phyloP scores from a whole-genome alignment of 2,797 vertebrate species.

The Rousettus madagascariensis region DNA sequence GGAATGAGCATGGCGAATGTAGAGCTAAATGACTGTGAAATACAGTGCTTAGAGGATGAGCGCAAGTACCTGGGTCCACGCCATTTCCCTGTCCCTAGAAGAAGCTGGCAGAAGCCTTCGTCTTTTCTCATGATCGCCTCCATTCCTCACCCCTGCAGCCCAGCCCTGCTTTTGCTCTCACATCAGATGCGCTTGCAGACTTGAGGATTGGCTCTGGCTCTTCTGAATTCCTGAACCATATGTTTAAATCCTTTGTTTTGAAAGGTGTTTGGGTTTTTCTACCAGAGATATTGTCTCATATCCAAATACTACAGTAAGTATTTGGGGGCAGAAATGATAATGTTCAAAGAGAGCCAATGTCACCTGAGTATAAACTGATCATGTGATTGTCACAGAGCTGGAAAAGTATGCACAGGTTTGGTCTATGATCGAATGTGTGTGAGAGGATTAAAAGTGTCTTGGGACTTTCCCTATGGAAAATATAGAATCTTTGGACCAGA shows the following conservation, averaged over 20 bases:
- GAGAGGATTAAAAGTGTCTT: not conserved
- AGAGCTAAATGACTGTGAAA: not conserved
- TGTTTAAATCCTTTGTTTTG: not conserved
- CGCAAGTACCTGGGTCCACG: too few species aligned
- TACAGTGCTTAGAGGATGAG: not conserved
- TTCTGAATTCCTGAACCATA: not conserved
- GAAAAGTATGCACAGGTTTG: not conserved
- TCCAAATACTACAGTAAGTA: not conserved
- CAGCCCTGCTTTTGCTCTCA: not conserved
- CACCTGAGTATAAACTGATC: not conserved
- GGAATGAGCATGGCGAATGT: accelerated
- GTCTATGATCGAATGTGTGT: not conserved
- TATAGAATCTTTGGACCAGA: not conserved
- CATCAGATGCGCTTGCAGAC: not conserved
- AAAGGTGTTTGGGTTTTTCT: not conserved
- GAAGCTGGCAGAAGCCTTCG: not conserved
- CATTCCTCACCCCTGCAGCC: not conserved
- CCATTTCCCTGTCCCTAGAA: not conserved
- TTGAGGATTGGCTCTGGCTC: not conserved
- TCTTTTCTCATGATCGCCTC: not conserved
- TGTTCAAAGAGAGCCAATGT: not conserved
- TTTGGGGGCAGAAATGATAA: not conserved
- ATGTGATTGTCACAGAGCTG: not conserved
- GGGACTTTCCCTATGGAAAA: not conserved
- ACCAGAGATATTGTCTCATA: not conserved